Conservation (phyloP, 2,797 vertebrate genomes). For the Adelosebastes latens region DNA sequence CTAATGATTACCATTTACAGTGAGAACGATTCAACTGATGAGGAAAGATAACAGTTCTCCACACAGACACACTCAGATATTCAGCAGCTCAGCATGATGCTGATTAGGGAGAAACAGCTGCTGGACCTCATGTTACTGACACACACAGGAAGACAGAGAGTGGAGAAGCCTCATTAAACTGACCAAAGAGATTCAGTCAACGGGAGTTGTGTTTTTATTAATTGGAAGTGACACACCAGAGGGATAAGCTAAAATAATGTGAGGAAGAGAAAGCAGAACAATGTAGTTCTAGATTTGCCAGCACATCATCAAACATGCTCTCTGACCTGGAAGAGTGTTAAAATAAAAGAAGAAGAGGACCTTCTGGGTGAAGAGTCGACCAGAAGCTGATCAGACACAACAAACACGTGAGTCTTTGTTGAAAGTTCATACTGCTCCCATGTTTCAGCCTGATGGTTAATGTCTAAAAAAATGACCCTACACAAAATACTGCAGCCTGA, state of each 20-base stretch:
- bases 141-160: background rate
- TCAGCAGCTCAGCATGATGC: background rate
- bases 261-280: background rate
- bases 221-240: background rate
- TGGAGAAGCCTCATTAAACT: background rate
- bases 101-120: constrained; percentile 6
- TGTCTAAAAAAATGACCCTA: background rate
- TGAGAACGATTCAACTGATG: background rate
- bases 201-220: background rate
- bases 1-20: background rate
- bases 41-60: background rate
- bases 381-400: too few relatives aligned
- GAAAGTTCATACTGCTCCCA: background rate
- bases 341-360: background rate
- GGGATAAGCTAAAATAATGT: background rate
- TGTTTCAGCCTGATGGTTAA: background rate
- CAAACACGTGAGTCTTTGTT: background rate
- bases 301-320: background rate
- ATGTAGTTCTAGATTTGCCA: background rate
- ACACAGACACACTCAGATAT: background rate
- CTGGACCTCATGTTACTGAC: background rate
- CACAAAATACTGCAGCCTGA: background rate
- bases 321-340: background rate
- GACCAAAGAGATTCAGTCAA: background rate
- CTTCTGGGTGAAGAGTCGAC: background rate